phyloP scores from a whole-genome alignment of 2,113 vertebrate species.

The Dermatemys mawii region DNA sequence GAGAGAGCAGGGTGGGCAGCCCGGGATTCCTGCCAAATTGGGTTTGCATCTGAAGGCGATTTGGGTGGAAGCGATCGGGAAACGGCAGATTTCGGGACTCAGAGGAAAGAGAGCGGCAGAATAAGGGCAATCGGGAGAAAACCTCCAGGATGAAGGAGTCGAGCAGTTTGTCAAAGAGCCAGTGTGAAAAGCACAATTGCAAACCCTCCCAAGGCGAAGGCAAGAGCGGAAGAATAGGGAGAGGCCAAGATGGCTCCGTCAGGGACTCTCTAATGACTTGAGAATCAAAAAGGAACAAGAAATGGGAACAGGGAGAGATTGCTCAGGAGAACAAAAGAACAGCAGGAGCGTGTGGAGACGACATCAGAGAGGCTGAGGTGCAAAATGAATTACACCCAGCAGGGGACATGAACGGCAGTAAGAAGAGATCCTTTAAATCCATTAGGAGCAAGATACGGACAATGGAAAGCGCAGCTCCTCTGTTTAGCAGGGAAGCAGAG shows the following conservation, averaged over 20 bases:
- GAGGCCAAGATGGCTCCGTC: background rate
- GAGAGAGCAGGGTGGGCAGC: no score
- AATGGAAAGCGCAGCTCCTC: background rate
- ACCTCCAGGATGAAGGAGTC: background rate
- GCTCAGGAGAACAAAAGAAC: background rate
- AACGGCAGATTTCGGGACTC: background rate
- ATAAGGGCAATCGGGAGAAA: background rate
- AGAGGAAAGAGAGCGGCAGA: background rate
- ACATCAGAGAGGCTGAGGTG: background rate
- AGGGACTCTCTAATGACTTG: background rate
- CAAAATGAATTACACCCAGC: background rate
- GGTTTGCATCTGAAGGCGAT: background rate
- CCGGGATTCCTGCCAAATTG: background rate
- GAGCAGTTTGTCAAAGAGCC: background rate
- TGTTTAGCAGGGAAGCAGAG: background rate
- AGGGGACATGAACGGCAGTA: background rate
- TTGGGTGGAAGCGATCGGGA: background rate
- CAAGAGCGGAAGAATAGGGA: background rate
- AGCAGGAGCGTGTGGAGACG: background rate
- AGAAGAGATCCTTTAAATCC: background rate
- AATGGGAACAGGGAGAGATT: background rate
- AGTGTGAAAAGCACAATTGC: background rate
- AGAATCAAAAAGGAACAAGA: background rate
- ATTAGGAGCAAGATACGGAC: background rate
- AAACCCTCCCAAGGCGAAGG: background rate